Conservation (phyloP, 2,797 vertebrate species). For the Anolis apletophallus region DNA sequence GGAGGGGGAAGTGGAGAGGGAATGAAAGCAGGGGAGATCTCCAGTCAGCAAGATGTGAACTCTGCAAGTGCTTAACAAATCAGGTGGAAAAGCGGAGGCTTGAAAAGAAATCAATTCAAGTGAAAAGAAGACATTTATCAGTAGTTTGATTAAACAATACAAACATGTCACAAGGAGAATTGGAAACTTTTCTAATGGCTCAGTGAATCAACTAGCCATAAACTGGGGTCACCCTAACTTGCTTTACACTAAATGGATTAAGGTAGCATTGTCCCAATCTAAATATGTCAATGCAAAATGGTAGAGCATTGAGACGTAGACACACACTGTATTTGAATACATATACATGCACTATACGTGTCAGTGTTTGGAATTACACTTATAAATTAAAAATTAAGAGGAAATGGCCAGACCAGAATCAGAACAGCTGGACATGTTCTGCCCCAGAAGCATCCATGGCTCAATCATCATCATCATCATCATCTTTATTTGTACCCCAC, state of each 20-base stretch:
- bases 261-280: constrained; percentile 13
- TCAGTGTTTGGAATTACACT: background rate
- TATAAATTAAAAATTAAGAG: background rate
- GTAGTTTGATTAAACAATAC: constrained; percentile 63
- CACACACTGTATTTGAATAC: background rate
- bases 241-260: constrained; percentile 65
- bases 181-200: constrained; percentile 62
- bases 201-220: constrained; percentile 62
- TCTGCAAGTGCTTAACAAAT: constrained; percentile 76
- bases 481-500: too few relatives aligned
- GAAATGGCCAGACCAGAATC: too few relatives aligned
- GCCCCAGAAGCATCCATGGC: background rate
- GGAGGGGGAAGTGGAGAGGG: constrained; percentile 60
- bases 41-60: constrained; percentile 65
- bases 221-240: constrained; percentile 54
- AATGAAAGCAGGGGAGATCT: constrained; percentile 51
- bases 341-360: background rate
- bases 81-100: constrained; percentile 70
- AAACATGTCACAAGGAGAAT: constrained; percentile 53
- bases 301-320: background rate
- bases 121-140: constrained; percentile 73
- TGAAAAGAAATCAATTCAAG: constrained; percentile 77
- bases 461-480: background rate
- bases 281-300: background rate
- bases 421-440: background rate